Evolutionary conservation across 2,888 invertebrate species (phyloP).

Genomic region (Microctonus aethiopoides): DNA sequence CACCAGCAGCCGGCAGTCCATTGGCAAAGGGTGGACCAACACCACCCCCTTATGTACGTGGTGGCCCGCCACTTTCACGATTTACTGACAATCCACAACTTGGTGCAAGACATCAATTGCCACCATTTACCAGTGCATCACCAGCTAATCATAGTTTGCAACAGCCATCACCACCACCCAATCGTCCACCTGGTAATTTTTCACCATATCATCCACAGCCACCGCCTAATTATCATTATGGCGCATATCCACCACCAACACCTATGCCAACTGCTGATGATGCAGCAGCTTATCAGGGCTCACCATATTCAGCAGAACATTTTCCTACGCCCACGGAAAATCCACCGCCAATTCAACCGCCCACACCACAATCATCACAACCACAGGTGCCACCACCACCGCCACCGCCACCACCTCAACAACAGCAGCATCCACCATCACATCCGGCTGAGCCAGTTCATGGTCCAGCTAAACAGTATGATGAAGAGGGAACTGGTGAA

Average conservation of each 20-base stretch:
- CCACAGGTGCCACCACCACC: constrained; percentile 39
- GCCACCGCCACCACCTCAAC: constrained; percentile 17
- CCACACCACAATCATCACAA: constrained; percentile 49
- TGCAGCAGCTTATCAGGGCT: constrained; percentile 65
- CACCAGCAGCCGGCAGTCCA: constrained; percentile 65
- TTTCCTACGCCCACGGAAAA: constrained; percentile 49
- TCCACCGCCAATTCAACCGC: constrained; percentile 44
- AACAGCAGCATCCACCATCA: constrained; percentile 25
- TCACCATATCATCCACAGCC: constrained; percentile 68
- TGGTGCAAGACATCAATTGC: constrained; percentile 56
- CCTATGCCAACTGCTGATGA: constrained; percentile 66
- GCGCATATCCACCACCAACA: constrained; percentile 66
- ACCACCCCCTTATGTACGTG: constrained; percentile 62
- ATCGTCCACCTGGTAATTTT: constrained; percentile 62
- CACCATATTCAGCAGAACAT: constrained; percentile 59
- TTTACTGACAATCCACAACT: constrained; percentile 50
- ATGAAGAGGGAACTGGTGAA: constrained; percentile 76
- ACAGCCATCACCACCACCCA: constrained; percentile 64
- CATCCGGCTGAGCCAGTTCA: constrained; percentile 36
- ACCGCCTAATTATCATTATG: constrained; percentile 68
- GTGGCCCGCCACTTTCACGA: constrained; percentile 60
- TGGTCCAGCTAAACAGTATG: constrained; percentile 61
- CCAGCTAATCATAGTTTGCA: constrained; percentile 57
- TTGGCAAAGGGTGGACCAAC: constrained; percentile 61
- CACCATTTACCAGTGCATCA: constrained; percentile 59